Percentiles rank a stretch among this genome's conserved stretches.
Evolutionary conservation across 35 echinoderm and acorn worm species (phyloP).

Genomic region (Diadema setosum): DNA sequence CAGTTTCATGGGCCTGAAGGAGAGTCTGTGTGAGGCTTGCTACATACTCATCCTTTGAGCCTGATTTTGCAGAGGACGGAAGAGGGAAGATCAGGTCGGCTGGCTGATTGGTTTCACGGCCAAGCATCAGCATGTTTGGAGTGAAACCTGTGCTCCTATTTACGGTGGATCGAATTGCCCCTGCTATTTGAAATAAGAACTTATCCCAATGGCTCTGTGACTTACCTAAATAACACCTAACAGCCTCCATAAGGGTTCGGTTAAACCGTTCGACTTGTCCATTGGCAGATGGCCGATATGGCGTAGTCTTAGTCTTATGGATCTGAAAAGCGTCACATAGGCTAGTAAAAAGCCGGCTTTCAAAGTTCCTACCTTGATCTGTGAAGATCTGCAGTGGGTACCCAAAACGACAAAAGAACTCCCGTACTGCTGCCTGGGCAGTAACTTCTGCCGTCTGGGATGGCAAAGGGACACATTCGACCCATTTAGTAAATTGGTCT

Average conservation of each 20-base stretch:
- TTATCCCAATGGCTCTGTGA: constrained; percentile 24
- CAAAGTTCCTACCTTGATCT: constrained; percentile 61
- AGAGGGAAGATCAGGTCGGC: constrained; percentile 39
- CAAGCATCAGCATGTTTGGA: constrained; percentile 44
- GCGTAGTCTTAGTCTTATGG: constrained; percentile 38
- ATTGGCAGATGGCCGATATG: constrained; percentile 50
- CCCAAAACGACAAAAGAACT: constrained; percentile 10
- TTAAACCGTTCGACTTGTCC: constrained; percentile 53
- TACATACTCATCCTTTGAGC: neutral
- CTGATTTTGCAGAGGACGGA: neutral
- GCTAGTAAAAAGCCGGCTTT: constrained; percentile 26
- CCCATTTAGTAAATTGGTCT: constrained; percentile 53
- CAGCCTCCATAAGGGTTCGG: constrained; percentile 33
- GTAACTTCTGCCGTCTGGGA: constrained; percentile 35
- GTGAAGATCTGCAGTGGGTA: constrained; percentile 23
- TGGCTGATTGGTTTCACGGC: constrained; percentile 36
- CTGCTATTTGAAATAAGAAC: neutral
- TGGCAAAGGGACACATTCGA: constrained; percentile 32
- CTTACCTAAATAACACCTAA: neutral
- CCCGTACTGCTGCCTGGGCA: neutral
- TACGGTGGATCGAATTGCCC: constrained; percentile 33
- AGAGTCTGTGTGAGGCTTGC: neutral
- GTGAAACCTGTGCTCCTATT: constrained; percentile 46
- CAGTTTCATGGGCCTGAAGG: neutral
- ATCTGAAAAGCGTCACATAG: constrained; percentile 19